phyloP scores from a whole-genome alignment of 2,797 vertebrate genomes.

The Syncerus caffer region DNA sequence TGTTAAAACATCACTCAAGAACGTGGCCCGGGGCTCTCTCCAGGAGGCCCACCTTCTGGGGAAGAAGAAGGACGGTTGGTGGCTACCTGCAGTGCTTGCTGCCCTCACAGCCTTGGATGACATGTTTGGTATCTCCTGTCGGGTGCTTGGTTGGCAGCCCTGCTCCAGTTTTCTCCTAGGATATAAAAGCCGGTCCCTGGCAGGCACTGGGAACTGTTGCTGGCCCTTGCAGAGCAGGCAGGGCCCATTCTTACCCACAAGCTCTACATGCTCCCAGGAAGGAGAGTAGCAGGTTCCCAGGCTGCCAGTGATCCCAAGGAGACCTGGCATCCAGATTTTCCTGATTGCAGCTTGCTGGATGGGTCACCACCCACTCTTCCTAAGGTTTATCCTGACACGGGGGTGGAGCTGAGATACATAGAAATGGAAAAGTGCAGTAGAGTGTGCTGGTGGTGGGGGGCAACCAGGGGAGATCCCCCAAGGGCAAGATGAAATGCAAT shows the following conservation, averaged over 20 bases:
- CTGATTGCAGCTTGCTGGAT: background rate
- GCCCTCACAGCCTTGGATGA: background rate
- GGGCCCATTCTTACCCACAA: background rate
- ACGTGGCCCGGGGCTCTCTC: background rate
- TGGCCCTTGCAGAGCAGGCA: too few species aligned
- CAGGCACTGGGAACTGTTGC: background rate
- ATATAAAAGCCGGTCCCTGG: background rate
- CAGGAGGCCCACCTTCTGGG: fast-evolving
- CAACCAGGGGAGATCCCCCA: background rate
- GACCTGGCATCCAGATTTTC: background rate
- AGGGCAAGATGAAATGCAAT: background rate
- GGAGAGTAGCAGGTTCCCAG: background rate
- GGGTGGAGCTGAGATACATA: background rate
- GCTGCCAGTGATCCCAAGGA: background rate
- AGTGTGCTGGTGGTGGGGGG: background rate
- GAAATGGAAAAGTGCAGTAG: too few species aligned
- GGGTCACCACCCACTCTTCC: background rate
- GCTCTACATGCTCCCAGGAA: background rate
- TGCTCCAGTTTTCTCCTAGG: background rate
- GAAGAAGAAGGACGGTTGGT: background rate
- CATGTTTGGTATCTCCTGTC: background rate
- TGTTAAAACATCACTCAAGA: background rate
- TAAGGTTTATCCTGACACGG: background rate
- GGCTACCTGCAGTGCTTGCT: background rate
- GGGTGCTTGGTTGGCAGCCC: background rate